Percentiles rank a stretch among this genome's conserved stretches.
phyloP scores from a whole-genome alignment of 2,113 vertebrate species.

The Protobothrops flavoviridis region DNA sequence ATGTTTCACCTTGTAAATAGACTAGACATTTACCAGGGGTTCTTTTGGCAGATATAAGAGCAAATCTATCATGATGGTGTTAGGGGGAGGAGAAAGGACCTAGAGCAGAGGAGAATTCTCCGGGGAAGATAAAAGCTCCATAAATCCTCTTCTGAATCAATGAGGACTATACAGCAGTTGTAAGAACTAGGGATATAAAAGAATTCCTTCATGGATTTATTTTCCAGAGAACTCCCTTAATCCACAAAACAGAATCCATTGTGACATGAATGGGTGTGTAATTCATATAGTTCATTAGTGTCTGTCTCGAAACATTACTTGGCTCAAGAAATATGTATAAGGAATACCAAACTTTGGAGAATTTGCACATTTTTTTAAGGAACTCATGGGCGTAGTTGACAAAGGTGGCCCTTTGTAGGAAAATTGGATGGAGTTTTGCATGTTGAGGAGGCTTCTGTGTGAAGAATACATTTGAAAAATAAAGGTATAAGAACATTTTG shows the following conservation, averaged over 20 bases:
- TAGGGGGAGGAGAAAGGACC: background rate
- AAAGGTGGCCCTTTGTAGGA: background rate
- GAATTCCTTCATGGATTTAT: background rate
- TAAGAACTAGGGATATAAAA: background rate
- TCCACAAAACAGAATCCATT: background rate
- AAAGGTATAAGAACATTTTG: background rate
- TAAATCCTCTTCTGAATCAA: background rate
- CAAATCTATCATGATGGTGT: background rate
- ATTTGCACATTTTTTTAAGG: background rate
- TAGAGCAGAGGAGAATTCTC: background rate
- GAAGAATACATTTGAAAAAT: background rate
- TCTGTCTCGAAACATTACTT: background rate
- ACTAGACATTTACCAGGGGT: constrained; percentile 34
- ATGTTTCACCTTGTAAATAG: constrained; percentile 49
- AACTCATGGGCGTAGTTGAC: background rate
- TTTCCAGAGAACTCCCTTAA: background rate
- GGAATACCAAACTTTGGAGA: background rate
- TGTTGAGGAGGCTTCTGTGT: background rate
- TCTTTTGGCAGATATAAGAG: constrained; percentile 10
- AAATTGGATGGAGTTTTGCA: background rate
- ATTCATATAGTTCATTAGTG: background rate
- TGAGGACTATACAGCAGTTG: background rate
- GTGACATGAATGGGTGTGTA: background rate
- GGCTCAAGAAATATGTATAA: background rate
- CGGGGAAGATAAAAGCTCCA: background rate